These are phyloP conservation scores for Drosophila mauritiana DNA, from an alignment of 1,140 invertebrate genomes.

Conservation along the genomic window DNA sequence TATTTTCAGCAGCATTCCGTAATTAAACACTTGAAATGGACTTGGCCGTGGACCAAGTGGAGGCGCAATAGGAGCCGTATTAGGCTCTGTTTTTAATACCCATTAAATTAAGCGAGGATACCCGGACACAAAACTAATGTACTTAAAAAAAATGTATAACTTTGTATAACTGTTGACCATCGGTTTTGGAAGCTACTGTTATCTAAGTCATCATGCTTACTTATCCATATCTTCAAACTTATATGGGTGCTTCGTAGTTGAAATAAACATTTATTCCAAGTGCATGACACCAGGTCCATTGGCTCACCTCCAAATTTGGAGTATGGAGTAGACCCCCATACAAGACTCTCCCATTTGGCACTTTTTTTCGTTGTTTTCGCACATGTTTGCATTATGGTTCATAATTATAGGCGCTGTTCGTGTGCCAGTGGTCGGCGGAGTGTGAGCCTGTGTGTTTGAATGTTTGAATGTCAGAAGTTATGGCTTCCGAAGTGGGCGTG, in stretches of 20 bases:
- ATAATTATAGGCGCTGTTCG: constrained; percentile 76
- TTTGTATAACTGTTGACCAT: too few species aligned
- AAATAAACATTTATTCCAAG: neutral
- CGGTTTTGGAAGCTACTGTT: too few species aligned
- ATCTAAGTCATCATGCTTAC: too few species aligned
- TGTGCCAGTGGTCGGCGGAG: constrained; percentile 19
- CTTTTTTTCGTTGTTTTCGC: constrained; percentile 50
- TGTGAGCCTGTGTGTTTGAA: constrained; percentile 1
- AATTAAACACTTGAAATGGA: constrained; percentile 76
- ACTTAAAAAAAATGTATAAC: too few species aligned
- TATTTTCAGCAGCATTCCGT: constrained; percentile 76
- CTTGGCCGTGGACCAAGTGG: constrained; percentile 44
- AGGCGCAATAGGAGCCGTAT: constrained; percentile 32
- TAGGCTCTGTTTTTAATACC: constrained; percentile 4
- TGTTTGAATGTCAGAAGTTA: constrained; percentile 46
- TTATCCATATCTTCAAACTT: too few species aligned
- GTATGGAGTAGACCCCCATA: constrained; percentile 4
- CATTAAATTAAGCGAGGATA: constrained; percentile 1
- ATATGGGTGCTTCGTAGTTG: too few species aligned
- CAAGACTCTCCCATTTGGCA: constrained; percentile 3
- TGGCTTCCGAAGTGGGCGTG: constrained; percentile 61
- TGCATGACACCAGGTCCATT: constrained; percentile 3
- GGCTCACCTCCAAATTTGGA: neutral
- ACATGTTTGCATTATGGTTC: constrained; percentile 72
- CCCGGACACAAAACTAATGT: neutral